Base-by-base conservation (phyloP, 2,888 invertebrate genomes). In the Bhutanitis thaidina region DNA sequence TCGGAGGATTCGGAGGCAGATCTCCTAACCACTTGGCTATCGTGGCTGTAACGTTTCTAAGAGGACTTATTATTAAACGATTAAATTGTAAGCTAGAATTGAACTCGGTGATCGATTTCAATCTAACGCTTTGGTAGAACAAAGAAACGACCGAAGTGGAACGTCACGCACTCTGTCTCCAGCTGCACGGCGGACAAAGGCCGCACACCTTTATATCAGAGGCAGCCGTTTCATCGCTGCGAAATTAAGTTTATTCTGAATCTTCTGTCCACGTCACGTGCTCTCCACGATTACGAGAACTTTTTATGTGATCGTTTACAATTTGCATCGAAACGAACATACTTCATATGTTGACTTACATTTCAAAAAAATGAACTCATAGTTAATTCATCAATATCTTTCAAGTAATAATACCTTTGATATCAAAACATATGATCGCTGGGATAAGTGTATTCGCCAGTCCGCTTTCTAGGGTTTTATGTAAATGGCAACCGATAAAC, bases 401-500 rank as follows among this genome's bases (percentile, higher is more conserved):
- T 69, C 61, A 65, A 71, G 71, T 62, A 64, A 72, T 73, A 71
- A 65, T n/a, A n/a, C n/a, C 74, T 35, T n/a, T 27, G 27, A 9
- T 29, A 20, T 39, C 27, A 34, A 44, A 41, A 67, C 72, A 73
- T 69, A 75, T 74, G 76, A 76, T 71, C 58, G 74, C 70, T 64
- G 67, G 69, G 73, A 74, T 74, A 74, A 80, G 76, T 74, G 73
- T 71, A 67, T 69, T 67, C 71, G 71, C 67, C 75, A 69, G 74
- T 71, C 74, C 72, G 74, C 71, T 69, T 73, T 70, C 73, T 69
- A 71, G 72, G 77, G 80, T 74, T 82, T 82, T 87, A 88, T 88
- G 85, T 82, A 86, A 88, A 88, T 87, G 76, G 63, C 71, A 63
- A 62, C 72, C 86, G 80, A 86, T 87, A 86, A 84, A 82, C 78